Percentiles rank a stretch among this genome's conserved stretches.
phyloP scores from a whole-genome alignment of 35 echinoderm and acorn worm species.

The Stichopus chloronotus region DNA sequence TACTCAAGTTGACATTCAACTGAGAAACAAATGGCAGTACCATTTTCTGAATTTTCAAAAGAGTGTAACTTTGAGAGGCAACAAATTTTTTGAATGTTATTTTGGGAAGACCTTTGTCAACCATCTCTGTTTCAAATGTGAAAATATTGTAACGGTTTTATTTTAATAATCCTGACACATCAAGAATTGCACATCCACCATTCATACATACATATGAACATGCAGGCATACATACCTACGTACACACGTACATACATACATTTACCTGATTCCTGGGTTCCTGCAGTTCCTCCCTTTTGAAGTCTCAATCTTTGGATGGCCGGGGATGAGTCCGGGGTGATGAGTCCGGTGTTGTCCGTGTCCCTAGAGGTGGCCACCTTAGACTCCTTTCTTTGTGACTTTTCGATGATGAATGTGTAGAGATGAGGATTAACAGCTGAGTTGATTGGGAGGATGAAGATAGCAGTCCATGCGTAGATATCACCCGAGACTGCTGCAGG shows the following conservation, averaged over 20 bases:
- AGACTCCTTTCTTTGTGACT: not conserved
- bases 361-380: not conserved
- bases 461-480: constrained; percentile 67
- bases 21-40: too few relatives aligned
- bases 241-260: not conserved
- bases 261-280: not conserved
- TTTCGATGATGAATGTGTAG: constrained; percentile 56
- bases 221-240: too few relatives aligned
- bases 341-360: not conserved
- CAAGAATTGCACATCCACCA: too few relatives aligned
- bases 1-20: too few relatives aligned
- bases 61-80: too few relatives aligned
- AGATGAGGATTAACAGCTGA: constrained; percentile 65
- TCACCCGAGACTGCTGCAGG: constrained; percentile 16
- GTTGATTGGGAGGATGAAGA: constrained; percentile 64
- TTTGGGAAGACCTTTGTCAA: too few relatives aligned
- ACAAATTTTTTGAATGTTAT: too few relatives aligned
- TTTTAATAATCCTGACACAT: too few relatives aligned
- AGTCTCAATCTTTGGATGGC: not conserved
- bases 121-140: too few relatives aligned
- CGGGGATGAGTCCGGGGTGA: constrained; percentile 1
- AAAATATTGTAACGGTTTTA: too few relatives aligned
- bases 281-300: not conserved
- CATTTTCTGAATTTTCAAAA: too few relatives aligned
- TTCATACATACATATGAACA: too few relatives aligned